phyloP scores from a whole-genome alignment of 2,888 invertebrate genomes.

The Parasteatoda lunata region DNA sequence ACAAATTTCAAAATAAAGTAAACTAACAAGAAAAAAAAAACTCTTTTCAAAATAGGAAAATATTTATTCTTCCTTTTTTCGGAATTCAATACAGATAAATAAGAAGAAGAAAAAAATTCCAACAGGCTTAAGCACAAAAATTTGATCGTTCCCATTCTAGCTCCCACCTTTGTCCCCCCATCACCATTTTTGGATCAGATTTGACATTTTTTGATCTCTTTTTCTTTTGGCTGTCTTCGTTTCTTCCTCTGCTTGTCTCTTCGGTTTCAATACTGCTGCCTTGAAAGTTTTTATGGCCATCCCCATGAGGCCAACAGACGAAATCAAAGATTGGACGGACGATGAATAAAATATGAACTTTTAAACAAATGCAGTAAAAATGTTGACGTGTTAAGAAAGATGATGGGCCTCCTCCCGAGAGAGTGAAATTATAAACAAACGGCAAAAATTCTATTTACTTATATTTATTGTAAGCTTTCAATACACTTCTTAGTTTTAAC shows the following conservation, averaged over 20 bases:
- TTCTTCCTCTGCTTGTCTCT: conserved; percentile 9
- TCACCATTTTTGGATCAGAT: conserved; percentile 32
- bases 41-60: conserved; percentile 13
- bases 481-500: too few species aligned
- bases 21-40: not conserved
- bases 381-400: conserved; percentile 66
- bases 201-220: conserved; percentile 27
- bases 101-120: conserved; percentile 5
- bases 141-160: conserved; percentile 29
- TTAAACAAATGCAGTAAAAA: conserved; percentile 67
- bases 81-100: conserved; percentile 4
- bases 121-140: conserved; percentile 29
- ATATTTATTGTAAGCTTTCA: too few species aligned
- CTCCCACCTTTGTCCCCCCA: not conserved
- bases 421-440: conserved; percentile 54
- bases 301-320: conserved; percentile 16
- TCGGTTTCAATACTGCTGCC: not conserved
- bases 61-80: conserved; percentile 21
- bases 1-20: too few species aligned
- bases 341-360: conserved; percentile 67
- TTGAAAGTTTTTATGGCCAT: conserved; percentile 41
- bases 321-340: conserved; percentile 64
- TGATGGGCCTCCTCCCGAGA: conserved; percentile 34
- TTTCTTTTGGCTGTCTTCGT: conserved; percentile 1
- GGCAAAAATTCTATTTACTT: too few species aligned